Base-by-base conservation (phyloP, 2,888 invertebrate genomes). In the Seladonia tumulorum region DNA sequence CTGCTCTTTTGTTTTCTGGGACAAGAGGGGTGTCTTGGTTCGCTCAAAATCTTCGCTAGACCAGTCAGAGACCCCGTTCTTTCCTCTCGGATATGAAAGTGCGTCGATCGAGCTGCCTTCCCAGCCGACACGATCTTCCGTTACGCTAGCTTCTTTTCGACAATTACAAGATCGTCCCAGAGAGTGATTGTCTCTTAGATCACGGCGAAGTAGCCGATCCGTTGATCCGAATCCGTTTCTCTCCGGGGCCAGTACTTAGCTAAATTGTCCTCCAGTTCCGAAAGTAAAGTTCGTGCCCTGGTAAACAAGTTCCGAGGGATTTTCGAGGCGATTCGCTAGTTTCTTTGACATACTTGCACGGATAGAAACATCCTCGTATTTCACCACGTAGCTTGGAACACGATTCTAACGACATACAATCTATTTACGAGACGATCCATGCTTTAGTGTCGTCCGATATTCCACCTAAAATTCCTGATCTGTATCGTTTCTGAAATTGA, bases 1-100 rank as follows among this genome's bases (percentile, higher is more conserved):
- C 87, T 93, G 93, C 90, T 93, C 93, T 93, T 94, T 94, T 94
- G 94, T 94, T 93, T 93, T 92, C 88, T 88, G 90, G 87, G 89
- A 93, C 91, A 92, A 93, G 93, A 92, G 93, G 93, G 90, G 90
- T 90, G 91, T 88, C 90, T 91, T 89, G 90, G 92, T 91, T 92
- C 90, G 90, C 89, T 90, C 85, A 79, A 91, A 92, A 92, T 91
- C 90, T 86, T 85, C 86, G 81, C 82, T 82, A 87, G 86, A 85
- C 85, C 88, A 82, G 83, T 83, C 73, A 35, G 87, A 81, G 85
- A 79, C 76, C 79, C 70, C 75, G 25, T 75, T 81, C 76, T 73
- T 63, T 57, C 66, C 78, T 71, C 77, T 77, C 74, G 83, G 81
- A 79, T 71, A 39, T 74, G 72, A 75, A 77, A 47, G 63, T 82